These are phyloP conservation scores for Temnothorax nylanderi DNA, from an alignment of 1,140 invertebrate genomes.

Conservation along the genomic window DNA sequence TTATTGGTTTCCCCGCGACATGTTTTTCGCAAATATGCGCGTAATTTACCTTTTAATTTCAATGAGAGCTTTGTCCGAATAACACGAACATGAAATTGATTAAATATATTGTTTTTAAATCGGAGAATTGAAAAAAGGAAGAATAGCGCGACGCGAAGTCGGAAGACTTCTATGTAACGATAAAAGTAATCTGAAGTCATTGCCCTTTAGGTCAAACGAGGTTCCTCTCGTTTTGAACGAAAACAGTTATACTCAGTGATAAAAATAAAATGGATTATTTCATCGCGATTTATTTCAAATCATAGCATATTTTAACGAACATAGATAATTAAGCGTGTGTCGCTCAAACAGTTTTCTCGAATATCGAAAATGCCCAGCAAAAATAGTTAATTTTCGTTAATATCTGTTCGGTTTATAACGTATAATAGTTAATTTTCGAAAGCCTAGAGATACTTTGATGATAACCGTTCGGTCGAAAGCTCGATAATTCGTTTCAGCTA, in stretches of 20 bases:
- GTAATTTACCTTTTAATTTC: constrained; percentile 17
- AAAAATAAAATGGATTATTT: neutral
- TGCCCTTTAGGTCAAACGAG: neutral
- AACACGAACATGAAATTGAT: neutral
- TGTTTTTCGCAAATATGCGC: constrained; percentile 21
- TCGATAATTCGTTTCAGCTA: constrained; percentile 66
- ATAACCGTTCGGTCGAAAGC: constrained; percentile 41
- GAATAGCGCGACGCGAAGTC: neutral
- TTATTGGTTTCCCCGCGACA: constrained; percentile 23
- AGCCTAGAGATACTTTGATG: constrained; percentile 17
- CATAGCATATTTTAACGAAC: neutral
- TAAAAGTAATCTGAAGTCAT: neutral
- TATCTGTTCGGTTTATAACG: neutral
- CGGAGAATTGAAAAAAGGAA: neutral
- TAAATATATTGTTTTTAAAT: neutral
- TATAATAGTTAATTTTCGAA: constrained; percentile 12
- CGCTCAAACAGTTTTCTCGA: neutral
- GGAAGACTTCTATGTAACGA: neutral
- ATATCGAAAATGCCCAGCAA: neutral
- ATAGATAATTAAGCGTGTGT: neutral
- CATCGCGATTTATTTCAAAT: neutral
- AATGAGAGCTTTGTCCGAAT: neutral
- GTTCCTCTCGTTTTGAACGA: neutral
- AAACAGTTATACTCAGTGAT: neutral
- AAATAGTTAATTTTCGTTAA: constrained; percentile 3